Base-by-base conservation (phyloP, 2,113 vertebrate genomes). In the Patagioenas fasciata region DNA sequence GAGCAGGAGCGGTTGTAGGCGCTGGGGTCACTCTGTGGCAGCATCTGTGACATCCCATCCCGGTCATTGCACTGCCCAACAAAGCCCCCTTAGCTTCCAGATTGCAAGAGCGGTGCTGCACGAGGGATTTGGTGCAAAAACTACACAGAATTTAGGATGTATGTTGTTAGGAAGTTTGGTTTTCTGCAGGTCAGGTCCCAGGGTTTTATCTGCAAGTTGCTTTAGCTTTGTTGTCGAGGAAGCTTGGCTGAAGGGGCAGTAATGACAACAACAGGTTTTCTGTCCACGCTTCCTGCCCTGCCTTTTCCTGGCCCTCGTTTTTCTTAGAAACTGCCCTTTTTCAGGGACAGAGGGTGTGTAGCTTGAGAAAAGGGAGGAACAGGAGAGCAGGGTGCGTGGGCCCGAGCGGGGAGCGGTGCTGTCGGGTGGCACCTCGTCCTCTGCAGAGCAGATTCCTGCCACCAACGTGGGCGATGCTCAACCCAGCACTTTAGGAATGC, bases 21-120 rank as follows among this genome's bases (percentile, higher is more conserved):
- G 51, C 61, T 64, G 42, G 54, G 50, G 7, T 73, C 65, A 9
- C 50, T 1, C 1, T 0, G 0, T 18, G 42, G 48, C 17, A 65
- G 40, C 60, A 13, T 9, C 71, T 34, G 44, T 8, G 5, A 21
- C 5, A 4, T 40, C 83, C 80, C 72, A 9, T 19, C 31, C 51
- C 19, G 42, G 9, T 36, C 78, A 71, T 50, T 1, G 2, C n/a
- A 2, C 4, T 61, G 16, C 21, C 21, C 25, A 36, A 1, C 31
- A 62, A 70, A 77, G 19, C 28, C n/a, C 40, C 8, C 12, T 61
- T 71, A 31, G 9, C 20, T 47, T 89, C 85, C 28, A 1, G 60
- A 25, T 5, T 18, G 38, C 51, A 42, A 50, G 70, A 70, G 48
- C 3, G 0, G 31, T 28, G n/a, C 48, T 88, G 80, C 57, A 21